phyloP scores from a whole-genome alignment of 2,888 invertebrate species.

The Tenodera sinensis region DNA sequence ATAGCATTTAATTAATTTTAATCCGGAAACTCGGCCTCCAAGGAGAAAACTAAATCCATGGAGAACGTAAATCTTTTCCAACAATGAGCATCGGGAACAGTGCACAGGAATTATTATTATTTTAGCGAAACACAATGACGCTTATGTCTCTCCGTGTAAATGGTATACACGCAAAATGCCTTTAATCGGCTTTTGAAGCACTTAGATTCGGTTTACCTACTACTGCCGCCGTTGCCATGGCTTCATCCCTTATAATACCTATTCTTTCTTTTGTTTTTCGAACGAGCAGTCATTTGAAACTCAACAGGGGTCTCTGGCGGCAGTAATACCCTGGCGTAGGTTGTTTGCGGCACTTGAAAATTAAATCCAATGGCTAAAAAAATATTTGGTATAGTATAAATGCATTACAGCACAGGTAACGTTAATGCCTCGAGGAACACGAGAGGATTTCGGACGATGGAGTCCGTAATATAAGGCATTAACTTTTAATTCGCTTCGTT shows the following conservation, averaged over 20 bases:
- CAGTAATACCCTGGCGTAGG: constrained; percentile 12
- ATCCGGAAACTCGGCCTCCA: not conserved
- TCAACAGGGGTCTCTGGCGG: constrained; percentile 11
- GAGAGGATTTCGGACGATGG: constrained; percentile 6
- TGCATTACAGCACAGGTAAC: constrained; percentile 22
- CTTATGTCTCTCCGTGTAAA: constrained; percentile 5
- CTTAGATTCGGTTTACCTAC: constrained; percentile 14
- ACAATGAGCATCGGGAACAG: not conserved
- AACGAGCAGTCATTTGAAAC: constrained; percentile 20
- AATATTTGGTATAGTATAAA: constrained; percentile 21
- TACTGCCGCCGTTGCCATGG: constrained; percentile 3
- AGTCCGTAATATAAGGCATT: constrained; percentile 15
- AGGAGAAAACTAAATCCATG: not conserved
- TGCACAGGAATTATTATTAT: not conserved
- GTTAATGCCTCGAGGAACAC: constrained; percentile 15
- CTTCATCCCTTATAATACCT: constrained; percentile 5
- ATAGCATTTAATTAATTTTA: not conserved
- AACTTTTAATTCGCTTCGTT: constrained; percentile 22
- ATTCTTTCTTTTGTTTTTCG: constrained; percentile 21
- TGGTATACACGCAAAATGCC: constrained; percentile 9
- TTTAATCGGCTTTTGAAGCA: constrained; percentile 12
- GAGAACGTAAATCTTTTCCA: not conserved
- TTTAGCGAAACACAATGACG: constrained; percentile 9
- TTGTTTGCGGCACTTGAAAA: constrained; percentile 30
- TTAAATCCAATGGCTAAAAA: constrained; percentile 29